Evolutionary conservation across 1,140 invertebrate species (phyloP).

Genomic region (Macrobrachium nipponense): DNA sequence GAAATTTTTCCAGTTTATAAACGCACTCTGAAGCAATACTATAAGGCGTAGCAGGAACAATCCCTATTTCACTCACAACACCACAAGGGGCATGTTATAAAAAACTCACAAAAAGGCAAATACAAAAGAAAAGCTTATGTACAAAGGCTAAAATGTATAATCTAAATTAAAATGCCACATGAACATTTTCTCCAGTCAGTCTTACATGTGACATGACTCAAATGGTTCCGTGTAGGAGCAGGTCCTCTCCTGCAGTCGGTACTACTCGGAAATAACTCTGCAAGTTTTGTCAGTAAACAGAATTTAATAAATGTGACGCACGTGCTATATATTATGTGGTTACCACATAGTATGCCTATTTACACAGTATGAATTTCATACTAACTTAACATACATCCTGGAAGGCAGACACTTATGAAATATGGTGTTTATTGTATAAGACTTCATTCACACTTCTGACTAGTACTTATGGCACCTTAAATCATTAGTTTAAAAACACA

Average conservation of each 20-base stretch:
- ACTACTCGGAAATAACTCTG: no score
- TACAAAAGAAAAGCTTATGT: slow-evolving; percentile 39
- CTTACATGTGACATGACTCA: neutral
- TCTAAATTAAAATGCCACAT: slow-evolving; percentile 30
- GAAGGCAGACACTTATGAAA: slow-evolving; percentile 48
- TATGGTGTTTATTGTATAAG: slow-evolving; percentile 35
- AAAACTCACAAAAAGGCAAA: slow-evolving; percentile 52
- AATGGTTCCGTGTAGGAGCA: no score
- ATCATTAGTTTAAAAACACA: slow-evolving; percentile 43
- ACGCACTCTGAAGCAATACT: slow-evolving; percentile 30
- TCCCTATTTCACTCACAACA: slow-evolving; percentile 43
- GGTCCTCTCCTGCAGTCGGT: no score
- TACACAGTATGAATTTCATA: slow-evolving; percentile 23
- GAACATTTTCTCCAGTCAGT: slow-evolving; percentile 13
- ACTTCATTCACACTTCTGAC: slow-evolving; percentile 47
- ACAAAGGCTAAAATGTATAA: slow-evolving; percentile 27
- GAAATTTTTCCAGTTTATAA: slow-evolving; percentile 4
- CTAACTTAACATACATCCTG: slow-evolving; percentile 22
- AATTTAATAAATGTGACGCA: neutral
- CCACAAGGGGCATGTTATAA: slow-evolving; percentile 47
- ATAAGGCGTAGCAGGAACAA: slow-evolving; percentile 55
- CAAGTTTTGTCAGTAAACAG: slow-evolving; percentile 8
- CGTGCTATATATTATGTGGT: slow-evolving; percentile 26
- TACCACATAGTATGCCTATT: slow-evolving; percentile 40
- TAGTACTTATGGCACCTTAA: slow-evolving; percentile 59